phyloP scores from a whole-genome alignment of 2,797 vertebrate genomes.

The Prionace glauca region DNA sequence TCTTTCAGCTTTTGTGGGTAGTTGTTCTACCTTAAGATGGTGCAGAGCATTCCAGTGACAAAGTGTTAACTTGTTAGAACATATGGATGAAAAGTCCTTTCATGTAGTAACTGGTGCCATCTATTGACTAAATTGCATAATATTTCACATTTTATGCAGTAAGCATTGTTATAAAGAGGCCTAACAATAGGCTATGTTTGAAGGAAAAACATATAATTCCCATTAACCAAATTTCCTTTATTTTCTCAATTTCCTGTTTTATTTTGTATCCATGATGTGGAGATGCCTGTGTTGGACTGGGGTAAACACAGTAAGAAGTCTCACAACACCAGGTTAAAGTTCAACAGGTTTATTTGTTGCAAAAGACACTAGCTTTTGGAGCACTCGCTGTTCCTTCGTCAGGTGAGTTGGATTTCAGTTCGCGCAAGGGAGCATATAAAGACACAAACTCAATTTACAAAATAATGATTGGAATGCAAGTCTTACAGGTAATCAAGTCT shows the following conservation, averaged over 20 bases:
- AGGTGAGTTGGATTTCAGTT: too few relatives aligned
- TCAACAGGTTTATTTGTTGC: too few relatives aligned
- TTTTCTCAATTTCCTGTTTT: background rate
- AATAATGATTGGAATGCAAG: too few relatives aligned
- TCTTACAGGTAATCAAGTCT: too few relatives aligned
- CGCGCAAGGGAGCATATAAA: too few relatives aligned
- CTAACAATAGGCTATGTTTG: background rate
- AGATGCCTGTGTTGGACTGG: too few relatives aligned
- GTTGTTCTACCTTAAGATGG: background rate
- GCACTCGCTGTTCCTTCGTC: too few relatives aligned
- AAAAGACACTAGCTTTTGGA: too few relatives aligned
- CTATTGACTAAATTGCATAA: background rate
- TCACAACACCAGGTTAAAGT: too few relatives aligned
- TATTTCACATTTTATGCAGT: background rate
- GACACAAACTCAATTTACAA: too few relatives aligned
- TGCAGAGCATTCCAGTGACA: background rate
- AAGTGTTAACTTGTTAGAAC: background rate
- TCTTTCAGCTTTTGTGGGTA: background rate
- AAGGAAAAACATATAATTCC: background rate
- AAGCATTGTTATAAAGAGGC: background rate
- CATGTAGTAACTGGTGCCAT: background rate
- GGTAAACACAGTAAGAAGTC: too few relatives aligned
- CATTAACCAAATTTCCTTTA: background rate
- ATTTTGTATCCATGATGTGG: too few relatives aligned
- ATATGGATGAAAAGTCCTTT: background rate